These are phyloP conservation scores for Solenopsis invicta DNA, from an alignment of 1,140 invertebrate species.

Conservation along the genomic window DNA sequence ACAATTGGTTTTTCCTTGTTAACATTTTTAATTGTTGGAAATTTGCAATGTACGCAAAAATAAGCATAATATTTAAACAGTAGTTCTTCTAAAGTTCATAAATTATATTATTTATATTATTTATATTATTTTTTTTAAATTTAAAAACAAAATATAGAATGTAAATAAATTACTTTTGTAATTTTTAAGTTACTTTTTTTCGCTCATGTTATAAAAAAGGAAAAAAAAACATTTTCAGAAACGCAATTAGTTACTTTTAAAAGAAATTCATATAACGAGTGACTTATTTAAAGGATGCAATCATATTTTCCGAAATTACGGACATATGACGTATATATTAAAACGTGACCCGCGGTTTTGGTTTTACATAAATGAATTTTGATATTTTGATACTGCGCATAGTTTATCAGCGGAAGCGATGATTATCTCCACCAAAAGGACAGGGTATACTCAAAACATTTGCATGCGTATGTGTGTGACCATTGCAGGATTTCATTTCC, in stretches of 20 bases:
- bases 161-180: not conserved
- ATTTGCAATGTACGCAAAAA: not conserved
- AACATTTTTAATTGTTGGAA: not conserved
- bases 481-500: slow-evolving; percentile 18
- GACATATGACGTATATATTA: not conserved
- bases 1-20: not conserved
- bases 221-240: not conserved
- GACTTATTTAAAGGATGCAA: not conserved
- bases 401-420: slow-evolving; percentile 5
- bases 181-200: not conserved
- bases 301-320: not conserved
- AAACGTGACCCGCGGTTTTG: not conserved
- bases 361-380: not conserved
- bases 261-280: not conserved
- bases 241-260: not conserved
- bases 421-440: not conserved
- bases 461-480: not conserved
- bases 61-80: not conserved
- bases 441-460: not conserved
- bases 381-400: not conserved
- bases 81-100: not conserved
- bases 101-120: not conserved
- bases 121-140: not conserved
- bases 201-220: not conserved
- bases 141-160: not conserved